A percentile compares a stretch with the other conserved stretches of the same genome.
phyloP scores from a whole-genome alignment of 2,888 invertebrate genomes.

The Portevinia maculata region DNA sequence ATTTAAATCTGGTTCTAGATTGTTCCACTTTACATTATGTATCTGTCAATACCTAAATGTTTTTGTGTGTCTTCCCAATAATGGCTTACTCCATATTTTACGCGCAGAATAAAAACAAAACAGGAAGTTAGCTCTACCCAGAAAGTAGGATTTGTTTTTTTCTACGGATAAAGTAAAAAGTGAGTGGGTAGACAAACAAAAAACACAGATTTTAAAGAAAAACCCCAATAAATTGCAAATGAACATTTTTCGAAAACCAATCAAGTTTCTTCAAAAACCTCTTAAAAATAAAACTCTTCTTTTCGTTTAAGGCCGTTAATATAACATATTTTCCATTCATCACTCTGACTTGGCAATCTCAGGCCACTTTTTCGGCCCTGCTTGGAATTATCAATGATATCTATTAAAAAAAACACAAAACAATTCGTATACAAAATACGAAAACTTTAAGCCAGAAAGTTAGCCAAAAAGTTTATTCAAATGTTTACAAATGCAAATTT shows the following conservation, averaged over 20 bases:
- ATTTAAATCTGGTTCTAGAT: too few relatives aligned
- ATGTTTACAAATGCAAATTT: slow-evolving; percentile 6
- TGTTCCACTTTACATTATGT: too few relatives aligned
- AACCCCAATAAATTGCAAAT: slow-evolving; percentile 22
- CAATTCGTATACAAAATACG: too few relatives aligned
- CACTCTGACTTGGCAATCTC: slow-evolving; percentile 33
- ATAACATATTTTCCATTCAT: slow-evolving; percentile 15
- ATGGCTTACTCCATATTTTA: too few relatives aligned
- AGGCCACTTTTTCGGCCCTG: slow-evolving; percentile 28
- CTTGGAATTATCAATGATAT: slow-evolving; percentile 38
- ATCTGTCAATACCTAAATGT: too few relatives aligned
- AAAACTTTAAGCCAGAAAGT: not conserved
- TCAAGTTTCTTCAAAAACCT: slow-evolving; percentile 11
- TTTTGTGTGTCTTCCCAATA: too few relatives aligned
- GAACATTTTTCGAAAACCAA: not conserved
- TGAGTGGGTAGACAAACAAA: too few relatives aligned
- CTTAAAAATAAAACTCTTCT: not conserved
- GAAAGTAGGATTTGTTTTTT: too few relatives aligned
- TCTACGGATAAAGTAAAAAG: too few relatives aligned
- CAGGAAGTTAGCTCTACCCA: too few relatives aligned
- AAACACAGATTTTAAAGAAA: slow-evolving; percentile 15
- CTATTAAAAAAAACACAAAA: not conserved
- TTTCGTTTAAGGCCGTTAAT: not conserved
- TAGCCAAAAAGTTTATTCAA: not conserved
- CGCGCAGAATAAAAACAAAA: too few relatives aligned